Evolutionary conservation across 1,140 invertebrate species (phyloP), one percentile per base, ranked within the genome.

Genomic region (Telenomus remus): DNA sequence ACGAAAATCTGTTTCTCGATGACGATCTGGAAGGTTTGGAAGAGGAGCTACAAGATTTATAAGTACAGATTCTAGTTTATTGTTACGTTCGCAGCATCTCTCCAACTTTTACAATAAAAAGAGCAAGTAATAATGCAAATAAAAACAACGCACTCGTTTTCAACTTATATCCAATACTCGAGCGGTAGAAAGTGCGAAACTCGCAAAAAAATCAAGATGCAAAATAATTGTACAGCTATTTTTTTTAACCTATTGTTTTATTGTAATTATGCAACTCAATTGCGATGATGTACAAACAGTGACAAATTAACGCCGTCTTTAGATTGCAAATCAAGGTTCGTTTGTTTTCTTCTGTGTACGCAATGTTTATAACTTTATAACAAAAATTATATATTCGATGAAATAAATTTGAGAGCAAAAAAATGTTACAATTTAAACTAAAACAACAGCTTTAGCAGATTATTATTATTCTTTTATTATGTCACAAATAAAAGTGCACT

Each of bases 1-100:
- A 99, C 88, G 97, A 98, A 88, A 96, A 97, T 86, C 91, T 99
- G 4, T 99, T 99, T 89, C 91, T 93, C 35, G 96, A 96, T 76
- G 96, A 95, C 83, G 95, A 97, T 81, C 85, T 95, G 43, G 93
- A 95, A 79, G 91, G 90, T 60, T 85, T 97, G 55, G 96, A 97
- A 81, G 94, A 97, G 79, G 95, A 96, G 88, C 86, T 97, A 76
- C 91, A 95, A 80, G 91, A 93, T 81, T 84, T 94, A 76, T 91
- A 93, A 82, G 82, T 93, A 65, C 91, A 92, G 81, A 90, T 92
- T 51, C 12, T 49, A 54, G 6, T 47, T 59, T 14, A 42, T 35
- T 53, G 49, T 42, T 27, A 8, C 35, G 8, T 34, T 35, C 34
- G 4, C 12, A 51, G 12, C 5, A 34, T 49, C 11, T 27, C 19